Evolutionary conservation across 2,113 vertebrate species (phyloP), one percentile per base, ranked within the genome.

Genomic region (Podarcis muralis): DNA sequence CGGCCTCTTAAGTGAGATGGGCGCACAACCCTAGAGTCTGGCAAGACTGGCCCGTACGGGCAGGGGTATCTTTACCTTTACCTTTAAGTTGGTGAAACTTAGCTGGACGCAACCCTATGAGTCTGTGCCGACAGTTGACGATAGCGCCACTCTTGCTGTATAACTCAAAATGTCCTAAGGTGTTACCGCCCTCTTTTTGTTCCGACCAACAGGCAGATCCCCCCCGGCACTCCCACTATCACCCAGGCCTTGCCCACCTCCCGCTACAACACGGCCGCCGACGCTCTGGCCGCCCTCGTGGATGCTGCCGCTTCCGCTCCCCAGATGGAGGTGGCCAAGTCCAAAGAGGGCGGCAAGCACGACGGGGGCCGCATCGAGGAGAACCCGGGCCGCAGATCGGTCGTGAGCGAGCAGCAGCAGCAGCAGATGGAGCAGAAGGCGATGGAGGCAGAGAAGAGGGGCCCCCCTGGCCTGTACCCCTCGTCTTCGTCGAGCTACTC

Each of bases 231-330:
- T 91, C 96, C 97, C 84, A 95, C 98, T 16, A 97, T 98, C 87
- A 96, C 96, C 82, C 97, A 97, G 83, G 97, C 97, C 18, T 92
- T 98, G 94, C 97, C 98, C 22, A 96, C 97, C 79, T 97, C 98
- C 84, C 98, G 98, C 81, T 99, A 98, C 97, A 98, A 96, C 92
- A 99, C 98, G 0, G 99, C 99, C 79, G 98, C 99, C 6, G 98
- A 99, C 5, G 98, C 98, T 40, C 96, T 99, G 80, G 99, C 98
- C 6, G 99, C 99, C 7, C 95, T 99, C 30, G 99, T 99, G 92
- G 99, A 99, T 3, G 98, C 98, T 4, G 98, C 99, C 66, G 99
- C 97, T 82, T 98, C 97, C 37, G 98, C 98, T 48, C 98, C 99
- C 12, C 98, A 98, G 94, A 99, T 99, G 97, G 99, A 99, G 69